These are phyloP conservation scores for Arctia plantaginis DNA, from an alignment of 2,888 invertebrate genomes.

Conservation along the genomic window DNA sequence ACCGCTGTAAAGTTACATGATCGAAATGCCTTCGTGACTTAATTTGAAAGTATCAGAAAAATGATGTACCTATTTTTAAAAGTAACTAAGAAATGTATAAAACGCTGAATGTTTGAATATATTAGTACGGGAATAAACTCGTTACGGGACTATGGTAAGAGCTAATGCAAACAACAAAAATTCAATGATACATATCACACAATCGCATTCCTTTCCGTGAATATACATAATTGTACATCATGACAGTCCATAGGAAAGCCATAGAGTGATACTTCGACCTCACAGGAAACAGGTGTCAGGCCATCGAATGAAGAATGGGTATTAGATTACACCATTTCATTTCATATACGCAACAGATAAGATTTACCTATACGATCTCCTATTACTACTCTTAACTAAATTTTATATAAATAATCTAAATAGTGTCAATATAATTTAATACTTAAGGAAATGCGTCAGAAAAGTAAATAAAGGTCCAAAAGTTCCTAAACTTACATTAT, in stretches of 20 bases:
- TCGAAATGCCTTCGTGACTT: background rate
- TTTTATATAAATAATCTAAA: background rate
- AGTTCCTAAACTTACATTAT: slow-evolving; percentile 15
- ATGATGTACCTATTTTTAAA: background rate
- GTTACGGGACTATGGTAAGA: background rate
- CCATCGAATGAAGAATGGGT: background rate
- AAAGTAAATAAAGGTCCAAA: slow-evolving; percentile 9
- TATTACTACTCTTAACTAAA: background rate
- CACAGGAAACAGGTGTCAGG: background rate
- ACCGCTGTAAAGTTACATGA: background rate
- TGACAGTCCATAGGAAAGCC: too few species aligned
- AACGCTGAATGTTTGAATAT: too few species aligned
- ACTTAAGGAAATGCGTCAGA: background rate
- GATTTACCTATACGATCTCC: background rate
- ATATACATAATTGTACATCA: too few species aligned
- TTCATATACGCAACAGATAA: background rate
- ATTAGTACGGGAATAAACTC: too few species aligned
- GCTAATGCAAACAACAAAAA: background rate
- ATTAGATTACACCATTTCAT: background rate
- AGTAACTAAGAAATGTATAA: background rate
- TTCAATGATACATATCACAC: background rate
- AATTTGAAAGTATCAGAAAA: background rate
- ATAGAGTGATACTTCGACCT: background rate
- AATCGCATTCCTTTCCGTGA: too few species aligned
- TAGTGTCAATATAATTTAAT: background rate